These are phyloP conservation scores for Pseudochromis fuscus DNA, from an alignment of 2,797 vertebrate species.

Conservation along the genomic window DNA sequence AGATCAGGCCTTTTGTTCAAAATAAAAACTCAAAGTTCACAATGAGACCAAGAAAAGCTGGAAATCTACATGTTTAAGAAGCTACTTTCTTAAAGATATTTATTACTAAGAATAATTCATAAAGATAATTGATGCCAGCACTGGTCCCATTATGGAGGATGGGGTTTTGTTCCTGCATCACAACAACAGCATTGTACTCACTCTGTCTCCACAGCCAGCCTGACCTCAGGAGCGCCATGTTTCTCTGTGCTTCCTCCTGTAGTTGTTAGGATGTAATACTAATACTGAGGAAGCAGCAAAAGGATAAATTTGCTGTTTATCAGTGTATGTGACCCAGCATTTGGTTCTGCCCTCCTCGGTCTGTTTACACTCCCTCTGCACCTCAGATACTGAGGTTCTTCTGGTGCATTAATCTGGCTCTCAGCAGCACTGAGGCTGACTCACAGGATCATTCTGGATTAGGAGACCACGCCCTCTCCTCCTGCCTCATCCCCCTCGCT, in stretches of 20 bases:
- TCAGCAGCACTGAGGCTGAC: slow-evolving; percentile 51
- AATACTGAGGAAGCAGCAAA: slow-evolving; percentile 21
- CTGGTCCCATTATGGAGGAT: too few relatives aligned
- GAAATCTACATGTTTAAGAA: too few relatives aligned
- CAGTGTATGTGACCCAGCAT: background rate
- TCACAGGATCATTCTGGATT: slow-evolving; percentile 83
- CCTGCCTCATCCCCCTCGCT: background rate
- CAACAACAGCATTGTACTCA: slow-evolving; percentile 68
- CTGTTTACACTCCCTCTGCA: slow-evolving; percentile 46
- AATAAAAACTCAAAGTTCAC: too few relatives aligned
- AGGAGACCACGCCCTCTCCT: slow-evolving; percentile 55
- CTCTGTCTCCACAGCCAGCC: slow-evolving; percentile 88
- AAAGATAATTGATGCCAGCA: too few relatives aligned
- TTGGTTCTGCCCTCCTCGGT: slow-evolving; percentile 6
- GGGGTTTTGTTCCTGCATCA: background rate
- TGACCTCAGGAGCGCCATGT: slow-evolving; percentile 84
- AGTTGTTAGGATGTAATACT: background rate
- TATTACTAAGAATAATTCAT: too few relatives aligned
- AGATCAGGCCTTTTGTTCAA: too few relatives aligned
- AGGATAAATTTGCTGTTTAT: background rate
- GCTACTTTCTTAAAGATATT: too few relatives aligned
- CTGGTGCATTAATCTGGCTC: slow-evolving; percentile 63
- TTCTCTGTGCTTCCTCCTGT: slow-evolving; percentile 8
- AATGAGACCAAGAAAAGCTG: too few relatives aligned
- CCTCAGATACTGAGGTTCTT: slow-evolving; percentile 12